A percentile compares a stretch with the other conserved stretches of the same genome.
Evolutionary conservation across 2,888 invertebrate genomes (phyloP).

Genomic region (Taphrorychus bicolor): DNA sequence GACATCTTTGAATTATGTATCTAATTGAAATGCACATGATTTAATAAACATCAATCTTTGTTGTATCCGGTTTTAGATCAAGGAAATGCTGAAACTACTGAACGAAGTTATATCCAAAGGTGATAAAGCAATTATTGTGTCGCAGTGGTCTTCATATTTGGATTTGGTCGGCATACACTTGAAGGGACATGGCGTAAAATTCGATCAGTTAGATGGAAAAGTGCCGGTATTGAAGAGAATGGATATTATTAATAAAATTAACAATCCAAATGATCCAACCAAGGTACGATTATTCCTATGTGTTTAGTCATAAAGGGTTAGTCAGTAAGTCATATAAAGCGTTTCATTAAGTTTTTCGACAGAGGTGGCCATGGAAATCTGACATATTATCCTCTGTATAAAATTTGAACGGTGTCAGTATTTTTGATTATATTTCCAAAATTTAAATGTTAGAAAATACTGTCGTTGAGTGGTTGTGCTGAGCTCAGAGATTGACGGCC

Average conservation of each 20-base stretch:
- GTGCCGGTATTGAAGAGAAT: conserved; percentile 77
- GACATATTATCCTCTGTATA: too few species aligned
- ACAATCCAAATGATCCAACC: conserved; percentile 66
- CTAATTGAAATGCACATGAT: too few species aligned
- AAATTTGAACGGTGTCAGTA: too few species aligned
- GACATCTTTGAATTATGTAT: too few species aligned
- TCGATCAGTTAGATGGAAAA: conserved; percentile 76
- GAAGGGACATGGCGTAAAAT: conserved; percentile 60
- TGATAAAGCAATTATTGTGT: conserved; percentile 86
- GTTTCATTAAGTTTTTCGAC: too few species aligned
- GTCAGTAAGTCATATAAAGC: background rate
- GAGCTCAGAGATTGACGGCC: too few species aligned
- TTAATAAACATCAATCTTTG: too few species aligned
- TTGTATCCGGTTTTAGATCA: conserved; percentile 45
- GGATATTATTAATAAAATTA: conserved; percentile 74
- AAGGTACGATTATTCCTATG: conserved; percentile 58
- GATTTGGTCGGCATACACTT: conserved; percentile 75
- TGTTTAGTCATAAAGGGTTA: background rate
- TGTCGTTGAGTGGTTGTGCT: too few species aligned
- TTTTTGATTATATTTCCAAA: too few species aligned
- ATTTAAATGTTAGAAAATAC: too few species aligned
- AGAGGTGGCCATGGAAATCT: too few species aligned
- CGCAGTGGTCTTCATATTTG: conserved; percentile 91
- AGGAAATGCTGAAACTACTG: conserved; percentile 44
- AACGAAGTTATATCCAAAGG: conserved; percentile 61